Evolutionary conservation across 2,113 vertebrate genomes (phyloP), one percentile per base, ranked within the genome.

Genomic region (Lethenteron camtschaticum): DNA sequence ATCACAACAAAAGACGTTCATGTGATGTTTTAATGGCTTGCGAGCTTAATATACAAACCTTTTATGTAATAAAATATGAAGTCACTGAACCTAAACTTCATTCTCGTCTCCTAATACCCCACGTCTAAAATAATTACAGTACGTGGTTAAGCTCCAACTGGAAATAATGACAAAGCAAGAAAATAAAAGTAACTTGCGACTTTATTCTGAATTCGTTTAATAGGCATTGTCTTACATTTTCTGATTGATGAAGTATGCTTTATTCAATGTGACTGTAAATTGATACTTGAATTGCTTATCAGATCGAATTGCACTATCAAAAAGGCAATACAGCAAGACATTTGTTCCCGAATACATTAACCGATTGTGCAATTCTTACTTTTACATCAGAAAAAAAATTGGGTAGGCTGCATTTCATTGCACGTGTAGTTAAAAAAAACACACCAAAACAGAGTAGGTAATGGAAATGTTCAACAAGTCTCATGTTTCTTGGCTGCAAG

Each of bases 381-480:
- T n/a, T 66, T 24, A 66, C 63, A 9, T 66, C 24, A 11, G n/a
- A 66, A n/a, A 63, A 6, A 66, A 66, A 66, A 9, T 9, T 24
- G 63, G 24, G n/a, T 66, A 66, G 24, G 24, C 24, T 66, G 8
- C n/a, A 16, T n/a, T 66, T n/a, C 9, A 66, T 16, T 66, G 9
- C n/a, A 66, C 24, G 63, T n/a, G 10, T 66, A 24, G n/a, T 24
- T 8, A 24, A 10, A 66, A 66, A 66, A 66, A 66, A 11, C n/a
- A 24, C 63, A 9, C n/a, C 24, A 24, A 66, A 16, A 16, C 63
- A 66, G 24, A 66, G 24, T 66, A 24, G 24, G n/a, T 16, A 16
- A 66, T 66, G 24, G 24, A 66, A 66, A 66, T n/a, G 9, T 66
- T n/a, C 24, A 66, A 66, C n/a, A n/a, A 66, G 63, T 66, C 16